phyloP scores from a whole-genome alignment of 2,113 vertebrate species.

The Plestiodon gilberti region DNA sequence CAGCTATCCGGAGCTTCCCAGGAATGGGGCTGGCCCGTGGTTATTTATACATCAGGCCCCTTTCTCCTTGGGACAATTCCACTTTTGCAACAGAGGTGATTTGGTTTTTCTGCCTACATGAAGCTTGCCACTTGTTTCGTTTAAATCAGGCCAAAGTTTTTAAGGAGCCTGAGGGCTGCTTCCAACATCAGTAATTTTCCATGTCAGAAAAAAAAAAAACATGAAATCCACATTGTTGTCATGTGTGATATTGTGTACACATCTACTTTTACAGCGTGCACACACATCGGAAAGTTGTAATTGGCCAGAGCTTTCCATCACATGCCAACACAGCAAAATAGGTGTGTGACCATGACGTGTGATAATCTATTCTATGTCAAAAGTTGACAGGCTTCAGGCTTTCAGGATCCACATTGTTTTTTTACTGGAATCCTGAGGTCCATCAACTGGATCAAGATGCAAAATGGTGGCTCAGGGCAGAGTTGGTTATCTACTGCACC shows the following conservation, averaged over 20 bases:
- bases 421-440: too few species aligned
- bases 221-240: background rate
- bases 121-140: rapidly evolving
- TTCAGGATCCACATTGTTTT: too few species aligned
- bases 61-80: rapidly evolving
- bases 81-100: background rate
- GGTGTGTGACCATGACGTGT: background rate
- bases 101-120: background rate
- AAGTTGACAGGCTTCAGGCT: background rate
- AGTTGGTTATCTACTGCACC: too few species aligned
- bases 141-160: background rate
- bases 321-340: background rate
- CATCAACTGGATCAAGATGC: too few species aligned
- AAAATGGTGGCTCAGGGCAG: too few species aligned
- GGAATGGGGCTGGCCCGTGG: background rate
- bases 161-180: background rate
- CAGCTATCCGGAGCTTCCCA: background rate
- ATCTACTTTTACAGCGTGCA: background rate
- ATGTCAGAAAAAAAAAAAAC: background rate
- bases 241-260: background rate
- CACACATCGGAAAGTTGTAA: background rate
- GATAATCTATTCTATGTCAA: too few species aligned
- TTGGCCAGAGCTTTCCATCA: background rate
- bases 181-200: background rate
- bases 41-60: background rate